phyloP scores from a whole-genome alignment of 2,113 vertebrate genomes.

The Bubo bubo region DNA sequence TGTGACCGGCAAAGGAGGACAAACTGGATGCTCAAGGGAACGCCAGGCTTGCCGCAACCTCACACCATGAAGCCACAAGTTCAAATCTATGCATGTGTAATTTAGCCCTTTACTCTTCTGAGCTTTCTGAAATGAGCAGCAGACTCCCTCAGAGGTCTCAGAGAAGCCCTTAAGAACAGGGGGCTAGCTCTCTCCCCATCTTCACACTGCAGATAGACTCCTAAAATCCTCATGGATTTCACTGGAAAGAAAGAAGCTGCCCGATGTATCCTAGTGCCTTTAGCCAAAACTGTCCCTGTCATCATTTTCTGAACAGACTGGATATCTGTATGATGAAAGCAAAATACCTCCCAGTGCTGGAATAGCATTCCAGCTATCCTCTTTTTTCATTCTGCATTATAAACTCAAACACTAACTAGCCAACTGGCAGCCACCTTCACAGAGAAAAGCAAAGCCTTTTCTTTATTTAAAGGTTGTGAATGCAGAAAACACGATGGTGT shows the following conservation, averaged over 20 bases:
- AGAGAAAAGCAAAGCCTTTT: not conserved
- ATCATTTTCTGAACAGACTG: not conserved
- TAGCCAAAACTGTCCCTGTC: not conserved
- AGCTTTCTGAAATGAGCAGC: not conserved
- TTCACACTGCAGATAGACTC: fast-evolving
- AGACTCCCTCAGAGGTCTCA: not conserved
- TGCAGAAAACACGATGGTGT: not conserved
- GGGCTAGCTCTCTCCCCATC: not conserved
- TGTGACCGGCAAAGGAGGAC: not conserved
- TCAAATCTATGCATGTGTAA: fast-evolving
- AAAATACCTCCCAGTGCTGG: not conserved
- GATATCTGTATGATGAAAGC: not conserved
- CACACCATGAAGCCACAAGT: not conserved
- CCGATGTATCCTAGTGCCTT: fast-evolving
- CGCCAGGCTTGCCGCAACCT: not conserved
- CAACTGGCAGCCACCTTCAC: not conserved
- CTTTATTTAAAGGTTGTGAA: not conserved
- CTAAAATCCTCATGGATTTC: not conserved
- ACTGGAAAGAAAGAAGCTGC: not conserved
- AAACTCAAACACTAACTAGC: not conserved
- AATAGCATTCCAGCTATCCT: not conserved
- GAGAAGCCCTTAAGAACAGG: not conserved
- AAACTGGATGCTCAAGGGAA: not conserved
- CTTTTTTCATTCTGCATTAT: not conserved
- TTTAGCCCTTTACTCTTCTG: not conserved